These are phyloP conservation scores for Thamnophis sirtalis DNA, from an alignment of 2,113 vertebrate species.

Conservation along the genomic window DNA sequence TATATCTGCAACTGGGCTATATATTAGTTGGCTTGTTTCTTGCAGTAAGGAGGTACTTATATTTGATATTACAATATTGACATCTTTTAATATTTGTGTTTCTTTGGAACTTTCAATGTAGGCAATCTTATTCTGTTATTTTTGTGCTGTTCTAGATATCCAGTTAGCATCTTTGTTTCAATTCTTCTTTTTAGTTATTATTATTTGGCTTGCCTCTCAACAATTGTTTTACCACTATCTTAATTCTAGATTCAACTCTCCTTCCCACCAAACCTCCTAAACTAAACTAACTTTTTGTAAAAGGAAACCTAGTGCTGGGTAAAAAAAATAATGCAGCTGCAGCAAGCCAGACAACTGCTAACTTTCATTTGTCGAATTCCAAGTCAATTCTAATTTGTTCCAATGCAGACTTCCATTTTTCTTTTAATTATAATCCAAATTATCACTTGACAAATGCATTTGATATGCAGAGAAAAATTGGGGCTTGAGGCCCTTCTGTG, in stretches of 20 bases:
- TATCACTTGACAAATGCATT: conserved; percentile 45
- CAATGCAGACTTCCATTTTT: conserved; percentile 21
- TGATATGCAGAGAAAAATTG: conserved; percentile 52
- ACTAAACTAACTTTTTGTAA: neutral
- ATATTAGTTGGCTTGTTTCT: neutral
- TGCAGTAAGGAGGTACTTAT: neutral
- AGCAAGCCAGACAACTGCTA: neutral
- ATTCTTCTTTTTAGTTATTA: neutral
- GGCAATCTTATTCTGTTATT: neutral
- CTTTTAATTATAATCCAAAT: conserved; percentile 48
- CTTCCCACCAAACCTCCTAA: neutral
- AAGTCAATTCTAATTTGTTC: conserved; percentile 32
- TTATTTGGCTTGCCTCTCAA: neutral
- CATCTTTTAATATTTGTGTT: neutral
- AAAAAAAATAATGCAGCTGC: neutral
- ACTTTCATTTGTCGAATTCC: neutral
- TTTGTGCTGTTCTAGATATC: neutral
- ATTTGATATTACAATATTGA: neutral
- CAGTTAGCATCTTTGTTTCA: neutral
- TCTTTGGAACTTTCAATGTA: neutral
- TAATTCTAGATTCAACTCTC: neutral
- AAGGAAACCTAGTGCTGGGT: neutral
- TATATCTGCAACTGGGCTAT: neutral
- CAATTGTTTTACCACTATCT: neutral
- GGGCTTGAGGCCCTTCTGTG: conserved; percentile 53